These are phyloP conservation scores for Cynodonichthys magdalenae DNA, from an alignment of 2,797 vertebrate genomes.

Conservation along the genomic window DNA sequence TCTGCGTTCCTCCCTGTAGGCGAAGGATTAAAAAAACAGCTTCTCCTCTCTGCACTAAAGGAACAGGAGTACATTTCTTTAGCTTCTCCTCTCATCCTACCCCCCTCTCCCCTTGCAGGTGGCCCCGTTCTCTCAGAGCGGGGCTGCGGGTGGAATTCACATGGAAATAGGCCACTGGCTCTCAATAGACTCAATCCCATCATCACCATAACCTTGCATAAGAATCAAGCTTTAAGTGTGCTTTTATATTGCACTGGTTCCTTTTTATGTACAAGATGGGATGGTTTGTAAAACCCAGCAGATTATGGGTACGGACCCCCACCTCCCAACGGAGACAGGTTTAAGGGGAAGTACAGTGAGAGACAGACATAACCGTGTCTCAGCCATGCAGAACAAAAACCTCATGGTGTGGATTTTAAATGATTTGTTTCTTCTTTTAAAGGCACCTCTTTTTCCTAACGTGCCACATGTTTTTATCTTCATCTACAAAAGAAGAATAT, in stretches of 20 bases:
- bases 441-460: not conserved
- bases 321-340: conserved; percentile 28
- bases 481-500: not conserved
- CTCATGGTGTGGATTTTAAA: conserved; percentile 2
- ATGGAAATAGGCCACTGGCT: conserved; percentile 80
- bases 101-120: conserved; percentile 65
- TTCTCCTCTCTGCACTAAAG: conserved; percentile 64
- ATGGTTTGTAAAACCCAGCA: conserved; percentile 54
- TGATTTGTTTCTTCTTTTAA: not conserved
- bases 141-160: conserved; percentile 74
- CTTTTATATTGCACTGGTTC: conserved; percentile 42
- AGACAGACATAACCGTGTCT: conserved; percentile 30
- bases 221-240: conserved; percentile 47
- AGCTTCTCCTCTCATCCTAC: conserved; percentile 38
- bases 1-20: conserved; percentile 28
- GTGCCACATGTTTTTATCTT: conserved; percentile 6
- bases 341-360: conserved; percentile 32
- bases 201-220: conserved; percentile 65
- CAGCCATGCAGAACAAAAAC: conserved; percentile 5
- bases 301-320: conserved; percentile 23
- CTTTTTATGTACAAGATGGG: conserved; percentile 49
- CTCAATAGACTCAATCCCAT: conserved; percentile 72
- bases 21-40: conserved; percentile 69
- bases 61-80: conserved; percentile 69
- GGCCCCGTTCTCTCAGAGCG: conserved; percentile 67